Evolutionary conservation across 2,797 vertebrate species (phyloP), one percentile per base, ranked within the genome.

Genomic region (Aldrovandia affinis): DNA sequence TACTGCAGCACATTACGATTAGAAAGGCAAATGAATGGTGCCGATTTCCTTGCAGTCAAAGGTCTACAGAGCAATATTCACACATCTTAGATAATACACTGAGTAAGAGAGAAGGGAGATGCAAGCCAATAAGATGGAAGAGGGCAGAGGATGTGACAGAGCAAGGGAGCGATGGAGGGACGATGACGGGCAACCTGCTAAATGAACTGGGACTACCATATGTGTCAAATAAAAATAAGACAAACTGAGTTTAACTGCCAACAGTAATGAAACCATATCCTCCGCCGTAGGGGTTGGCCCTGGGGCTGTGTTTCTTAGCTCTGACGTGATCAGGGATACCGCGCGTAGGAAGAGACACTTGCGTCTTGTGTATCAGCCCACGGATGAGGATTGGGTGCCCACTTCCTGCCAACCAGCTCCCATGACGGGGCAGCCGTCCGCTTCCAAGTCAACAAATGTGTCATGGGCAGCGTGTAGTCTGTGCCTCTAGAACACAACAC

Each of bases 81-180:
- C 33, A 68, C 2, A 14, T 30, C 10, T 50, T 3, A 28, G 33
- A 84, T 25, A 12, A 75, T 36, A 93, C 91, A 84, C 92, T 10
- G 20, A 54, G 44, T 20, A 33, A 25, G 12, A 54, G 65, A n/a
- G 57, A 52, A 86, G 88, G 85, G 86, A 85, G 85, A 86, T 15
- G 4, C 25, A 73, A 82, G 79, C 87, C 89, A 91, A 89, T 89
- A 88, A 89, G 87, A 92, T 85, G 90, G 88, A 89, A 89, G 75
- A 47, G 50, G 0, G 1, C 1, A 14, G 12, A 18, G 44, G 20
- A 25, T 1, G 39, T 61, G 57, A 3, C 4, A 61, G 0, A 10
- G 9, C 22, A 22, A 47, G 73, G 42, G 42, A 78, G 75, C 47
- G 75, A 75, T 4, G 7, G 36, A 75, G 70, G 25, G 33, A 42